Base-by-base conservation (phyloP, 2,888 invertebrate species). In the Charanyca ferruginea region DNA sequence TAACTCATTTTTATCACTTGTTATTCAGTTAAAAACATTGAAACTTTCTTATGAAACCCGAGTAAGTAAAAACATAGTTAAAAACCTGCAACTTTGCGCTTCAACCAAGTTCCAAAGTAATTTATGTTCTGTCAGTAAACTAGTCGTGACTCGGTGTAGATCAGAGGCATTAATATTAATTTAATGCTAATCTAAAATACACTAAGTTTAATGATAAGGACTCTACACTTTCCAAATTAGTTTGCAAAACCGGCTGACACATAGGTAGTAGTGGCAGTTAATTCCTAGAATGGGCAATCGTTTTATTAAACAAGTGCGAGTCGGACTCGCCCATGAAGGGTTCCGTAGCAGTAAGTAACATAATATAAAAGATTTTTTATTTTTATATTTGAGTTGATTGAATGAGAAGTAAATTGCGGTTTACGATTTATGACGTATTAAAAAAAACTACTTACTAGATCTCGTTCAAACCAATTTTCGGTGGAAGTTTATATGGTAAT, bases 151-250 rank as follows among this genome's bases (percentile, higher is more conserved):
- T 63, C 18, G 13, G 13, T 60, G 58, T 28, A 42, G 45, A 73
- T 65, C 23, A 53, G 42, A 28, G 13, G n/a, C 58, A 67, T 73
- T 69, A 65, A 76, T 79, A 79, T 79, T 79, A 62, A 73, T 73
- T 67, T 53, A 16, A 65, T 52, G 63, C 7, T 65, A 51, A 78
- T 78, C 42, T 41, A 8, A 38, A 55, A 45, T 47, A 62, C 61
- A 62, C 41, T 41, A 66, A 52, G 51, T 59, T 59, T 49, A 47
- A 23, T 23, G n/a, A 57, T 44, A 41, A 11, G 48, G 45, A 57
- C 61, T 68, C 32, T 47, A 41, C 35, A 60, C 32, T 65, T 54
- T 28, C 3, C 23, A 32, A 48, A 62, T 57, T 58, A 22, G 44
- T 53, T 67, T 52, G 44, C 18, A 38, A 45, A 54, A 11, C 42